phyloP scores from a whole-genome alignment of 2,888 invertebrate genomes.

The Tineola bisselliella region DNA sequence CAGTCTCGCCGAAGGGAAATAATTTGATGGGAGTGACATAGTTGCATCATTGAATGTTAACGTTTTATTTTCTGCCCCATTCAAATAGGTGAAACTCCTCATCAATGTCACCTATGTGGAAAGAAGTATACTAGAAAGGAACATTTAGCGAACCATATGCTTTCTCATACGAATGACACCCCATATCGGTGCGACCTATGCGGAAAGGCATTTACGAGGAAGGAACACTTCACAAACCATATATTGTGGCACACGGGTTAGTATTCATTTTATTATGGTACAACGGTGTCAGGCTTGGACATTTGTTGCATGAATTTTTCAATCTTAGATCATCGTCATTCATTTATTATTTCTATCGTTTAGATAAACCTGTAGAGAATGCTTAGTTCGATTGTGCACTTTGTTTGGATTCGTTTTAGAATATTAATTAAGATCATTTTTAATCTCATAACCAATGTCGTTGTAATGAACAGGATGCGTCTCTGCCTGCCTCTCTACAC shows the following conservation, averaged over 20 bases:
- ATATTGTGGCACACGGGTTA: constrained; percentile 87
- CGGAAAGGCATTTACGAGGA: constrained; percentile 87
- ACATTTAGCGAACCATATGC: constrained; percentile 88
- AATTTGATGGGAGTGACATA: constrained; percentile 25
- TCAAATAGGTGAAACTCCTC: constrained; percentile 81
- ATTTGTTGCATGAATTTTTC: constrained; percentile 17
- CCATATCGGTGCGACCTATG: constrained; percentile 89
- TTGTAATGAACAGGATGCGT: too few species aligned
- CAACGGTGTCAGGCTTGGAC: constrained; percentile 40
- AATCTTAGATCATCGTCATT: background rate
- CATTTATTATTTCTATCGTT: too few species aligned
- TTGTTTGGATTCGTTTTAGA: too few species aligned
- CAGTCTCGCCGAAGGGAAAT: constrained; percentile 17
- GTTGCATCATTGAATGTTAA: constrained; percentile 67
- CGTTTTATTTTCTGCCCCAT: constrained; percentile 48
- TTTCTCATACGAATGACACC: constrained; percentile 88
- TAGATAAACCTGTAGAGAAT: too few species aligned
- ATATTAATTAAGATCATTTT: too few species aligned
- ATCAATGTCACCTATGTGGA: constrained; percentile 87
- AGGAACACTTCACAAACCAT: constrained; percentile 91
- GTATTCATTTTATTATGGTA: constrained; percentile 27
- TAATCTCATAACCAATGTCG: too few species aligned
- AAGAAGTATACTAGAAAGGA: constrained; percentile 91
- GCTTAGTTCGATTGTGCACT: too few species aligned
- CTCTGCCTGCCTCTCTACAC: too few species aligned